These are phyloP conservation scores for Enteromius radiatus DNA, from an alignment of 2,797 vertebrate genomes.

Conservation along the genomic window DNA sequence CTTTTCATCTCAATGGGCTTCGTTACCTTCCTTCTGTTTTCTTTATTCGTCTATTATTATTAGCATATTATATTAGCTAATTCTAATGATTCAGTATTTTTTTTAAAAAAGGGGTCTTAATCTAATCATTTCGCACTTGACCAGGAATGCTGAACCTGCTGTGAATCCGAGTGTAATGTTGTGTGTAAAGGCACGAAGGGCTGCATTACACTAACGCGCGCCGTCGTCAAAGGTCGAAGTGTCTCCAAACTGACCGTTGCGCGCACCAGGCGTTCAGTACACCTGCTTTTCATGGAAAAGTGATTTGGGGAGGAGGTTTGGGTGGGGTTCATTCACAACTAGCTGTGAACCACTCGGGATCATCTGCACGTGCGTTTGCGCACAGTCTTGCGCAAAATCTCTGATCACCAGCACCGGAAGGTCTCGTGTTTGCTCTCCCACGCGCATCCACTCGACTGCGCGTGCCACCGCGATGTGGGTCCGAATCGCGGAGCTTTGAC, in stretches of 20 bases:
- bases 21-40: not conserved
- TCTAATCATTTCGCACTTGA: not conserved
- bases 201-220: not conserved
- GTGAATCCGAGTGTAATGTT: not conserved
- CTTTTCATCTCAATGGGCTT: not conserved
- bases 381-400: not conserved
- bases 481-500: conserved; percentile 30
- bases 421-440: conserved; percentile 11
- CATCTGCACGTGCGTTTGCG: conserved; percentile 25
- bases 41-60: not conserved
- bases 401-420: conserved; percentile 2
- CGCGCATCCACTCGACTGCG: conserved; percentile 4
- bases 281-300: conserved; percentile 7
- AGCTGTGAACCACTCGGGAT: not conserved
- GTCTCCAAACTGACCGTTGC: not conserved
- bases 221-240: not conserved
- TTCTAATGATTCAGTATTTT: not conserved
- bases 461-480: conserved; percentile 25
- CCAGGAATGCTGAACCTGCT: not conserved
- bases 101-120: not conserved
- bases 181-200: not conserved
- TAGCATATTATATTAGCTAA: not conserved
- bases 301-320: not conserved
- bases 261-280: not conserved
- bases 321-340: conserved; percentile 32